Base-by-base conservation (phyloP, 2,888 invertebrate genomes). In the Noctua pronuba region DNA sequence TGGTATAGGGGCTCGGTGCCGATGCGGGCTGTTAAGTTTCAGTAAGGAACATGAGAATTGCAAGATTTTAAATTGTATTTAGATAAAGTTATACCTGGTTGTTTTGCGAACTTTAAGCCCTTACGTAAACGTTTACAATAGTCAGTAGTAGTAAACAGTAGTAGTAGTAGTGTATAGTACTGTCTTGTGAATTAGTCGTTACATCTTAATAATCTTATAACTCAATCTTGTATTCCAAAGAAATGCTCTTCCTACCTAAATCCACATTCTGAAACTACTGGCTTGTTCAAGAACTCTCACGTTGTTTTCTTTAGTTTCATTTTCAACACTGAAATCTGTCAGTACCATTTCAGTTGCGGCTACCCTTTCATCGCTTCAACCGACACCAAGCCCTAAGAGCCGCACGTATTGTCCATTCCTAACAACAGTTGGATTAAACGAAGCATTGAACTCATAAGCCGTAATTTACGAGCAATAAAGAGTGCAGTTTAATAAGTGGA, bases 361-460 rank as follows among this genome's bases (percentile, higher is more conserved):
- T 18, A 60, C 28, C 66, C 67, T 73, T 82, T 75, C 66, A 67
- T 60, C 82, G 66, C 69, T 64, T 49, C 44, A 64, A 55, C 69
- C 58, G 64, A 52, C 71, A 70, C 79, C 74, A 60, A 60, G 46
- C 69, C 68, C 68, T 75, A 77, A 82, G 77, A 88, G 87, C 79
- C 77, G 84, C 84, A 86, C 88, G 90, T 87, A 86, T 85, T 87
- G 85, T 87, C 84, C 86, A 89, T 88, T 73, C 55, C 72, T 88
- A 90, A 88, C 89, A 89, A 89, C 88, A 88, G 83, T 85, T 82
- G 89, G 91, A 92, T 93, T 92, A 92, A 92, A 90, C 89, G 92
- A 93, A 94, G 93, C 94, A 91, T 92, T 94, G 94, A 93, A 94
- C 95, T 93, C 94, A 93, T 94, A 94, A 94, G 90, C 80, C 88